Evolutionary conservation across 1,140 invertebrate species (phyloP).

Genomic region (Hyles vespertilio): DNA sequence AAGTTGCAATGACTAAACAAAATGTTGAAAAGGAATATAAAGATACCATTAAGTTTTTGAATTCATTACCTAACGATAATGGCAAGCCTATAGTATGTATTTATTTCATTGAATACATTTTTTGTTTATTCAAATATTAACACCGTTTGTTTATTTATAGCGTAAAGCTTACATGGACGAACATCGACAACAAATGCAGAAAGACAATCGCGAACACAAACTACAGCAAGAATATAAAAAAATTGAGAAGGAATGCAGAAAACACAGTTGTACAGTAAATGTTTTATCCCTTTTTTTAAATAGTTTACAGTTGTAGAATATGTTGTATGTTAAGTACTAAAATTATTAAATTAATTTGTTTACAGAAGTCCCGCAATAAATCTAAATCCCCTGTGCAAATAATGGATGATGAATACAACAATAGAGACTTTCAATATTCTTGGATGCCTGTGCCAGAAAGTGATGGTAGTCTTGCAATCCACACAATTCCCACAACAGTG

Average conservation of each 20-base stretch:
- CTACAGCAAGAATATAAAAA: slow-evolving; percentile 55
- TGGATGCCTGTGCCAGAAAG: slow-evolving; percentile 67
- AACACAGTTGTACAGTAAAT: slow-evolving; percentile 41
- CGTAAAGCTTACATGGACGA: slow-evolving; percentile 50
- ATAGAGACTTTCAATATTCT: slow-evolving; percentile 52
- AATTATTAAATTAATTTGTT: slow-evolving; percentile 2
- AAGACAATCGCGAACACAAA: slow-evolving; percentile 44
- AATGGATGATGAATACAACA: slow-evolving; percentile 23
- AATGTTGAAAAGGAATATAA: slow-evolving; percentile 67
- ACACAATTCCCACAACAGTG: slow-evolving; percentile 43
- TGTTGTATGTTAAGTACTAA: too few species aligned
- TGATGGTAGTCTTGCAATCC: slow-evolving; percentile 48
- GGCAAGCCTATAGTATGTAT: slow-evolving; percentile 41
- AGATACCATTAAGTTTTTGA: slow-evolving; percentile 65
- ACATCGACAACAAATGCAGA: slow-evolving; percentile 37
- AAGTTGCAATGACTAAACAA: slow-evolving; percentile 57
- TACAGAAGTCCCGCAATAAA: slow-evolving; percentile 27
- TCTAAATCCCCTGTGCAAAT: slow-evolving; percentile 40
- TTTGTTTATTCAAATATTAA: not conserved
- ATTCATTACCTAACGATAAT: slow-evolving; percentile 52
- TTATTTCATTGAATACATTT: slow-evolving; percentile 2
- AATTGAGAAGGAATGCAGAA: slow-evolving; percentile 48
- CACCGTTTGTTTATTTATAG: slow-evolving; percentile 35
- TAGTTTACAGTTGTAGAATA: not conserved
- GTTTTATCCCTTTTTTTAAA: not conserved